Base-by-base conservation (phyloP, 2,113 vertebrate genomes). In the Penelope pileata region DNA sequence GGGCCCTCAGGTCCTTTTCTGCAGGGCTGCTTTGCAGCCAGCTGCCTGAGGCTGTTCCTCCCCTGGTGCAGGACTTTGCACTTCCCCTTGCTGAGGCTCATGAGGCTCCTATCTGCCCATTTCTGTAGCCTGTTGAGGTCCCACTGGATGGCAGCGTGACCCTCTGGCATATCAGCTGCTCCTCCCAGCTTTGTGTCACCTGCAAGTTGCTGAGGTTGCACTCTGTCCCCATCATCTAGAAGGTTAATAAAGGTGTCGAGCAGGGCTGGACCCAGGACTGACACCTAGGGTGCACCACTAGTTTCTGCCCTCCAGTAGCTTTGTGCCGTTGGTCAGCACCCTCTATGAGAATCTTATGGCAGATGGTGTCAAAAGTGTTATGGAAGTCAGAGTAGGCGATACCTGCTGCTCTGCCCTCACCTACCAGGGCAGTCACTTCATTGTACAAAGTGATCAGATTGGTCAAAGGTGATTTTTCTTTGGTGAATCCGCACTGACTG, bases 241-340 rank as follows among this genome's bases (percentile, higher is more conserved):
- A 76, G 10, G 1, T 67, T 91, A 96, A 96, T 96, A 96, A 94
- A 94, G 90, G 47, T 82, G 26, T 91, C 91, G 47, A 78, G 40
- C 30, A 75, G 93, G 66, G 54, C 26, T 72, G 77, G 50, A 75
- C 42, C 27, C 48, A 21, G 19, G 23, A n/a, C 26, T 75, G 60
- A 82, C 42, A 63, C 38, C 66, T 64, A 56, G 16, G n/a, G 77
- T 70, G 60, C 36, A 10, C 66, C 43, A 30, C 54, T 82, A 36
- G 47, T 64, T 67, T 5, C 50, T 86, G 81, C 45, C 54, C 77
- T 78, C 50, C 34, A 51, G 0, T 45, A 12, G 29, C 19, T 68
- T 51, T 2, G 4, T 58, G 12, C 42, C 8, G 2, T 16, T 45
- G 36, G 12, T 66, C 54, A 10, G 16, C 9, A 0, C 34, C 14